phyloP scores from a whole-genome alignment of 2,113 vertebrate genomes.

The Alligator sinensis region DNA sequence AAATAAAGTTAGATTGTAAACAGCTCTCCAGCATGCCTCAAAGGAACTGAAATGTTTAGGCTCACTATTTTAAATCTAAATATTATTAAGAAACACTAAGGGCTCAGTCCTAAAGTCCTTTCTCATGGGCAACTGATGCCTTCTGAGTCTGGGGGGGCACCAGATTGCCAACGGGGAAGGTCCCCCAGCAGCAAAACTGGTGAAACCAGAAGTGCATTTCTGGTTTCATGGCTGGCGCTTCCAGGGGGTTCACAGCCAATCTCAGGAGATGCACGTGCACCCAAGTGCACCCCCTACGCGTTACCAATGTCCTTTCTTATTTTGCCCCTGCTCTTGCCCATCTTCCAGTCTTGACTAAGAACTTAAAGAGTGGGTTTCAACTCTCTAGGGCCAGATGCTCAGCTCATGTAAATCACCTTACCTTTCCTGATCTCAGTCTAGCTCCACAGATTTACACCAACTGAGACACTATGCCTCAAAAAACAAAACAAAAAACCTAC shows the following conservation, averaged over 20 bases:
- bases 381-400: neutral
- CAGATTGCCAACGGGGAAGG: too few relatives aligned
- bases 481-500: neutral
- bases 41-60: fast-evolving
- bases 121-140: neutral
- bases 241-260: too few relatives aligned
- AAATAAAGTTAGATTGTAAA: fast-evolving
- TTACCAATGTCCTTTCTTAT: too few relatives aligned
- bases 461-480: neutral
- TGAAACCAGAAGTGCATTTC: too few relatives aligned
- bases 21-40: neutral
- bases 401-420: neutral
- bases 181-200: too few relatives aligned
- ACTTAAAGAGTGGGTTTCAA: neutral
- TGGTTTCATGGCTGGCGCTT: too few relatives aligned
- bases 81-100: neutral
- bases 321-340: too few relatives aligned
- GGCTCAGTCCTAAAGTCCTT: neutral
- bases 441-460: neutral
- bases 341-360: neutral
- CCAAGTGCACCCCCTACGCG: too few relatives aligned
- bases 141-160: neutral
- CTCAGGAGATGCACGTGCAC: too few relatives aligned
- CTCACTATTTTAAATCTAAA: neutral
- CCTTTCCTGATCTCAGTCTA: neutral